Percentiles rank a stretch among this genome's conserved stretches.
phyloP scores from a whole-genome alignment of 2,888 invertebrate species.

The Orchesella flavescens region DNA sequence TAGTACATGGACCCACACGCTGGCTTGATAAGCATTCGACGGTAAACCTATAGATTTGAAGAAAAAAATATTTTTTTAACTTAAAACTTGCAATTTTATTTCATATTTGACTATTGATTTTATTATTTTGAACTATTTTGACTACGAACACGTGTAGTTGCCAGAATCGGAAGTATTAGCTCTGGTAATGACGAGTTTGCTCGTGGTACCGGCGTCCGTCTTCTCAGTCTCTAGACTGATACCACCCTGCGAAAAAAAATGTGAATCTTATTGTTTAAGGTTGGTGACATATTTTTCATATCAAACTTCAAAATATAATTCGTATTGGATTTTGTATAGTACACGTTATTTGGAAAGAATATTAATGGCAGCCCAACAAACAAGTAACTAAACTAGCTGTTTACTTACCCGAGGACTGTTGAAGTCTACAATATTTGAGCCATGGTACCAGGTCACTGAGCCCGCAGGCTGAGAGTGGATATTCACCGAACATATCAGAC shows the following conservation, averaged over 20 bases:
- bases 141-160: slow-evolving; percentile 79
- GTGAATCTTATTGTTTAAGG: not conserved
- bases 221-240: slow-evolving; percentile 91
- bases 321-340: no score
- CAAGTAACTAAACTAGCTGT: slow-evolving; percentile 16
- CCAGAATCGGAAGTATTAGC: slow-evolving; percentile 87
- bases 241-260: slow-evolving; percentile 75
- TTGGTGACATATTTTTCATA: not conserved
- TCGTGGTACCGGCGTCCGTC: slow-evolving; percentile 86
- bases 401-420: slow-evolving; percentile 80
- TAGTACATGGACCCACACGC: slow-evolving; percentile 88
- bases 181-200: slow-evolving; percentile 86
- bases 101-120: no score
- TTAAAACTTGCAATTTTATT: no score
- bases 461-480: slow-evolving; percentile 86
- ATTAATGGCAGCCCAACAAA: not conserved
- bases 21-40: slow-evolving; percentile 86
- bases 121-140: no score
- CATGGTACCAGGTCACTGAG: slow-evolving; percentile 90
- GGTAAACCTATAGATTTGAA: no score
- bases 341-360: not conserved
- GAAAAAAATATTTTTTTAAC: no score
- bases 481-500: slow-evolving; percentile 89
- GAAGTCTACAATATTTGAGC: slow-evolving; percentile 86
- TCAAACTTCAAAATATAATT: no score